A percentile compares a stretch with the other conserved stretches of the same genome.
phyloP scores from a whole-genome alignment of 2,113 vertebrate species.

The Lamprologus tigripictilis region DNA sequence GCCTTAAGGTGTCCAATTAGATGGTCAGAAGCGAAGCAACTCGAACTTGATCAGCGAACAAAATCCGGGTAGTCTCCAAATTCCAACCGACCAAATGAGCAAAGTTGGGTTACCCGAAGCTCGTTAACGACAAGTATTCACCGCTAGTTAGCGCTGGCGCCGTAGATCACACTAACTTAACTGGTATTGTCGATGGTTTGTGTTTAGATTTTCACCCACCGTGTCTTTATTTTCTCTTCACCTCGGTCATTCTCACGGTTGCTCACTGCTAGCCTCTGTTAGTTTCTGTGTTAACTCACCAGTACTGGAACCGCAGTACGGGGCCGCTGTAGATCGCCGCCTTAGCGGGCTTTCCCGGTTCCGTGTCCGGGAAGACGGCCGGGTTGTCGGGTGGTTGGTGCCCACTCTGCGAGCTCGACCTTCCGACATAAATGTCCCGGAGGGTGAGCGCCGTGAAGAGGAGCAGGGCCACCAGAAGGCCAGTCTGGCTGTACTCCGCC shows the following conservation, averaged over 20 bases:
- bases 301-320: constrained; percentile 71
- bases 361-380: neutral
- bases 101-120: neutral
- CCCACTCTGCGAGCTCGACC: neutral
- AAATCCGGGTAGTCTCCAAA: neutral
- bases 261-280: neutral
- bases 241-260: neutral
- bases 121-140: neutral
- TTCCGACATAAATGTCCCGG: constrained; percentile 65
- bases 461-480: constrained; percentile 65
- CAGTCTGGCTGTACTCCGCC: constrained; percentile 67
- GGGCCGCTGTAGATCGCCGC: constrained; percentile 59
- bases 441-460: constrained; percentile 67
- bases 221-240: neutral
- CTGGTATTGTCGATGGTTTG: neutral
- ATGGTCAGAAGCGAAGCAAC: neutral
- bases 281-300: constrained; percentile 40
- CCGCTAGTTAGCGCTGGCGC: neutral
- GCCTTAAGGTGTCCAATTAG: neutral
- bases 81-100: neutral
- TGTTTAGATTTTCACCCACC: neutral
- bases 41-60: neutral
- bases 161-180: neutral
- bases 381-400: neutral
- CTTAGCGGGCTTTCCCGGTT: constrained; percentile 27